A percentile compares a stretch with the other conserved stretches of the same genome.
Conservation (phyloP, 2,113 vertebrate species). For the Dromaius novaehollandiae region DNA sequence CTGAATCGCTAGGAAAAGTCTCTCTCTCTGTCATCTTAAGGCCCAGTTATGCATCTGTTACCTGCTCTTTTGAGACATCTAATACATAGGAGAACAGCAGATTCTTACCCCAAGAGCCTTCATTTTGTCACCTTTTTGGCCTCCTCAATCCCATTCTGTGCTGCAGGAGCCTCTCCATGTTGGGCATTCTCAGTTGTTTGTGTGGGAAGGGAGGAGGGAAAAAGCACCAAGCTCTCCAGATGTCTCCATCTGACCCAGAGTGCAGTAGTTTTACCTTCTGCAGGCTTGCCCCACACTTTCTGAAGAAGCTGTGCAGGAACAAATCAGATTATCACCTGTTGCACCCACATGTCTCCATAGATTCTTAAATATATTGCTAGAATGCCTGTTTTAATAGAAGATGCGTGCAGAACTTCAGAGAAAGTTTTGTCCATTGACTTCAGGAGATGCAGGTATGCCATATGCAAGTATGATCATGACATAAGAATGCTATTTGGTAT, state of each 20-base stretch:
- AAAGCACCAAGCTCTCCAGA: background rate
- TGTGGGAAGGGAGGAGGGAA: background rate
- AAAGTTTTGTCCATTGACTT: background rate
- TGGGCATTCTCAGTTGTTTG: background rate
- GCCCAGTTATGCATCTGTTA: background rate
- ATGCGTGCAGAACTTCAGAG: background rate
- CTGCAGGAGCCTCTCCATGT: background rate
- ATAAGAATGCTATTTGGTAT: background rate
- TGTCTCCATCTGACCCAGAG: background rate
- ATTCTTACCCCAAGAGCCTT: background rate
- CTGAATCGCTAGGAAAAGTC: background rate
- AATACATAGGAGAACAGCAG: background rate
- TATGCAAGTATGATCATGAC: background rate
- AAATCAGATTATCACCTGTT: background rate
- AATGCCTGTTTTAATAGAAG: background rate
- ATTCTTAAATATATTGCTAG: background rate
- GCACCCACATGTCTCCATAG: background rate
- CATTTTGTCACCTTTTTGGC: background rate
- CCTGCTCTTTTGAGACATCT: background rate
- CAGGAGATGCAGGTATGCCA: background rate
- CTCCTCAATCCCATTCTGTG: background rate
- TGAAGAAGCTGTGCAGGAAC: background rate
- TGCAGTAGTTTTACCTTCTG: background rate
- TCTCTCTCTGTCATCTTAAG: background rate
- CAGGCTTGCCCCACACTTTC: background rate